phyloP scores from a whole-genome alignment of 2,888 invertebrate genomes.

The Fragum sueziense region DNA sequence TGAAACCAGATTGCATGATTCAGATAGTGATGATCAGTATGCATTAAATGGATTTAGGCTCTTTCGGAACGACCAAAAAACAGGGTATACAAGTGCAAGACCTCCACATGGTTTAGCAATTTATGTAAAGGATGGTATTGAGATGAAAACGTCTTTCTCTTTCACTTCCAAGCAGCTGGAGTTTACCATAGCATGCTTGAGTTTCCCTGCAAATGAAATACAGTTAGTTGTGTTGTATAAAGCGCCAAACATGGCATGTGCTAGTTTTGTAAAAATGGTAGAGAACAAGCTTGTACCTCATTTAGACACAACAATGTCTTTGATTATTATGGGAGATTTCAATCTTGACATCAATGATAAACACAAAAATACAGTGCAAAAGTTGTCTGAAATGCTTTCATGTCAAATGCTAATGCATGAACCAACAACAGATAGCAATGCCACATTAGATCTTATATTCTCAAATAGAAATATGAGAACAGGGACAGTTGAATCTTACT shows the following conservation, averaged over 20 bases:
- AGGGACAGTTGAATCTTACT: conserved; percentile 10
- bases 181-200: neutral
- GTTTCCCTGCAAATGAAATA: neutral
- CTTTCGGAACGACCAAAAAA: conserved; percentile 19
- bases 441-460: neutral
- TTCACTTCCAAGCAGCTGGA: conserved; percentile 1
- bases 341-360: neutral
- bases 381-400: neutral
- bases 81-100: neutral
- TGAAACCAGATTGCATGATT: conserved; percentile 7
- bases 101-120: conserved; percentile 27
- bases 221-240: conserved; percentile 8
- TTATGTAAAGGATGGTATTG: neutral
- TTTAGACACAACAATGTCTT: neutral
- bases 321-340: conserved; percentile 9
- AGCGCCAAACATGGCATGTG: neutral
- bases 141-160: neutral
- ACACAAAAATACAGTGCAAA: neutral
- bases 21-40: conserved; percentile 20
- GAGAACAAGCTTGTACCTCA: neutral
- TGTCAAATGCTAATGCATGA: conserved; percentile 1
- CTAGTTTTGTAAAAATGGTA: neutral
- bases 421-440: conserved; percentile 12
- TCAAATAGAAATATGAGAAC: neutral
- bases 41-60: conserved; percentile 2